phyloP scores from a whole-genome alignment of 2,797 vertebrate genomes.

The Rhinogobio ventralis region DNA sequence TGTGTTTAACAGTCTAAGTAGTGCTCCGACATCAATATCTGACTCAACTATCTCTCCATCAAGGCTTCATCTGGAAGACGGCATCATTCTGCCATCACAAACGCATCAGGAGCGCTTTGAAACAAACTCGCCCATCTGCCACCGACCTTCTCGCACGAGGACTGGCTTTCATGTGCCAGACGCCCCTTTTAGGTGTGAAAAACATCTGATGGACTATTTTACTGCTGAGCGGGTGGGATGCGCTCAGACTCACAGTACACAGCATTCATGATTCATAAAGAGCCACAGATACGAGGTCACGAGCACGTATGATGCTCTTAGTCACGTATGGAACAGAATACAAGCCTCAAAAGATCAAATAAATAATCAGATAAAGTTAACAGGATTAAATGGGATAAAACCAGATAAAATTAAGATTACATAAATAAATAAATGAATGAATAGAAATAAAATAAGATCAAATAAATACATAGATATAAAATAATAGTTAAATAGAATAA shows the following conservation, averaged over 20 bases:
- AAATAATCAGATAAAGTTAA: not conserved
- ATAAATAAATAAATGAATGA: not conserved
- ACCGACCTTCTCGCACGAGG: not conserved
- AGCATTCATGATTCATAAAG: slow-evolving; percentile 11
- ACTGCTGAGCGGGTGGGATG: not conserved
- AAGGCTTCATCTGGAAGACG: not conserved
- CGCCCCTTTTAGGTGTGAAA: not conserved
- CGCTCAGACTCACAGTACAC: not conserved
- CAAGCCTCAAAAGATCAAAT: not conserved
- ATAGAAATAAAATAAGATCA: not conserved
- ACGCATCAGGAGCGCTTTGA: slow-evolving; percentile 1
- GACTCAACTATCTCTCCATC: slow-evolving; percentile 2
- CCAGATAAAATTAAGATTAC: not conserved
- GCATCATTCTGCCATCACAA: not conserved
- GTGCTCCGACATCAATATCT: not conserved
- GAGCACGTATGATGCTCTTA: not conserved
- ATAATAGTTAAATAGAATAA: too few relatives aligned
- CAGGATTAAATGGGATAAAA: not conserved
- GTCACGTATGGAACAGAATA: not conserved
- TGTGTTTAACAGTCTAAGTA: not conserved
- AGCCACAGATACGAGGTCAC: not conserved
- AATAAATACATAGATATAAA: too few relatives aligned
- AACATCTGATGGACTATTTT: not conserved
- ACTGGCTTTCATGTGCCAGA: not conserved
- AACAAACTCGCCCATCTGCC: not conserved